phyloP scores from a whole-genome alignment of 2,113 vertebrate species.

The Oxyura jamaicensis region DNA sequence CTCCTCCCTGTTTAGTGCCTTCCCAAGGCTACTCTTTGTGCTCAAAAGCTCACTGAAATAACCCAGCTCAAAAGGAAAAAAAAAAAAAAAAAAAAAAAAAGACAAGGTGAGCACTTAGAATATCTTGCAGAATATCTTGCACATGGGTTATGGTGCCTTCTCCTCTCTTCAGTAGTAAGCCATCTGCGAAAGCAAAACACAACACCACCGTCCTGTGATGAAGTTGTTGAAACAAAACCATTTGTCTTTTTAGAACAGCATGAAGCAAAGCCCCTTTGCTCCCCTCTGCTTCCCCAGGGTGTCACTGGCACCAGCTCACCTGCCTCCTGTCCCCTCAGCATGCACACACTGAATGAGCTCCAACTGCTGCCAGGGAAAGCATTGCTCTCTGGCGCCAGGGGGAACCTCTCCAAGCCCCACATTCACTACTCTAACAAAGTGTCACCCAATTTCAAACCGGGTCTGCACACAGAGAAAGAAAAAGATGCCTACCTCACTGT shows the following conservation, averaged over 20 bases:
- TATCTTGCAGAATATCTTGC: too few species aligned
- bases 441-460: not conserved
- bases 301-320: not conserved
- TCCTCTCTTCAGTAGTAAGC: slow-evolving; percentile 20
- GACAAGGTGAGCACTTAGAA: not conserved
- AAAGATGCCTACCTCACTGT: slow-evolving; percentile 67
- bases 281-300: not conserved
- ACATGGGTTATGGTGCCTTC: not conserved
- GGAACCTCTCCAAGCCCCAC: not conserved
- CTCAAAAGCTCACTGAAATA: slow-evolving; percentile 29
- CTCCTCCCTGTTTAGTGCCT: not conserved
- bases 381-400: not conserved
- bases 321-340: not conserved
- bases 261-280: not conserved
- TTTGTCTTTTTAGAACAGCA: not conserved
- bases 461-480: slow-evolving; percentile 43
- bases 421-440: not conserved
- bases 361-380: not conserved
- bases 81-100: not conserved
- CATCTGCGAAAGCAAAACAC: slow-evolving; percentile 48
- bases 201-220: not conserved
- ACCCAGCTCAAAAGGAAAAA: slow-evolving; percentile 27
- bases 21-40: not conserved
- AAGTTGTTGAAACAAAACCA: not conserved
- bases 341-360: not conserved